These are phyloP conservation scores for Ostrea denselamellosa DNA, from an alignment of 1,140 invertebrate genomes.

Conservation along the genomic window DNA sequence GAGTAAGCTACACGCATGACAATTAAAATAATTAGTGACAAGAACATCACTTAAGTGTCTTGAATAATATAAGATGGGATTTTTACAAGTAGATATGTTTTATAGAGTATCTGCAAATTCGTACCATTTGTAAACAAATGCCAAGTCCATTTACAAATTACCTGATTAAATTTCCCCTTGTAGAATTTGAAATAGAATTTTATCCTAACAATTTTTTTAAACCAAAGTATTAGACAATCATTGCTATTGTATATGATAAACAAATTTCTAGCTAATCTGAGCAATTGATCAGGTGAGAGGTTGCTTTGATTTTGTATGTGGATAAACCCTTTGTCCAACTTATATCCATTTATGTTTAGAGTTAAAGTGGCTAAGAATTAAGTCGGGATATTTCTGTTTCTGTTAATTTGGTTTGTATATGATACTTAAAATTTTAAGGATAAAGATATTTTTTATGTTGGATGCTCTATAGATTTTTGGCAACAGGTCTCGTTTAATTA, in stretches of 20 bases:
- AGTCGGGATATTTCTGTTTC: too few relatives aligned
- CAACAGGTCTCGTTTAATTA: conserved; percentile 32
- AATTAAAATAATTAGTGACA: conserved; percentile 23
- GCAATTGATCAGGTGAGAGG: too few relatives aligned
- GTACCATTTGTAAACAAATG: not conserved
- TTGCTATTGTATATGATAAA: not conserved
- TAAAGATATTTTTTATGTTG: conserved; percentile 18
- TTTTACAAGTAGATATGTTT: not conserved
- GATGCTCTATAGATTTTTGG: conserved; percentile 22
- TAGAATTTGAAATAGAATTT: not conserved
- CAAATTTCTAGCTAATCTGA: not conserved
- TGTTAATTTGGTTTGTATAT: conserved; percentile 1
- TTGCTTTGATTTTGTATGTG: too few relatives aligned
- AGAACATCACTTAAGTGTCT: not conserved
- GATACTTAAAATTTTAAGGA: not conserved
- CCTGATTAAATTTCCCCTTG: not conserved
- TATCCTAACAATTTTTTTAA: not conserved
- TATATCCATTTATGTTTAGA: too few relatives aligned
- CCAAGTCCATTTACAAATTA: not conserved
- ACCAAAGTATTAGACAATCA: not conserved
- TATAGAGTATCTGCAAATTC: not conserved
- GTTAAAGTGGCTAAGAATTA: too few relatives aligned
- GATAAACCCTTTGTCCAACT: too few relatives aligned
- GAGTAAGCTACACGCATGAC: not conserved
- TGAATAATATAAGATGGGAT: not conserved